phyloP scores from a whole-genome alignment of 2,888 invertebrate genomes.

The Pantelozetes paolii region DNA sequence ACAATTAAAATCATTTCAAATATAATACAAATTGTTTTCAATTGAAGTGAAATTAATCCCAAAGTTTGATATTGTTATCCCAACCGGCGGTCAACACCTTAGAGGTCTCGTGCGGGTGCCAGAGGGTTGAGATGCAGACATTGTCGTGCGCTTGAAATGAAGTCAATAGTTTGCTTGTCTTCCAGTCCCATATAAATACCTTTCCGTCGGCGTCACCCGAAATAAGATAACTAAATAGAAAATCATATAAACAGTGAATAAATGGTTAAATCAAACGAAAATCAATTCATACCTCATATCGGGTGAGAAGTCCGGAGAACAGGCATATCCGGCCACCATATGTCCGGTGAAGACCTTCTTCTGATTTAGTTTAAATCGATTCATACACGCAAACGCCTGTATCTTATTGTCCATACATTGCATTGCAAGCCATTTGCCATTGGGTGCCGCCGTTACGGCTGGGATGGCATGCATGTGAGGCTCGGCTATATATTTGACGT shows the following conservation, averaged over 20 bases:
- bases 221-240: constrained; percentile 64
- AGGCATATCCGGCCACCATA: constrained; percentile 99
- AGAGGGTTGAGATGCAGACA: constrained; percentile 86
- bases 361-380: constrained; percentile 94
- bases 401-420: constrained; percentile 99
- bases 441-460: constrained; percentile 87
- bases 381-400: constrained; percentile 92
- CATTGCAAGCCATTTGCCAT: constrained; percentile 97
- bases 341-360: constrained; percentile 98
- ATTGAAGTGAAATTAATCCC: too few relatives aligned
- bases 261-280: constrained; percentile 10
- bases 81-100: constrained; percentile 96
- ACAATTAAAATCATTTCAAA: too few relatives aligned
- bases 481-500: constrained; percentile 99
- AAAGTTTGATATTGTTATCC: constrained; percentile 97
- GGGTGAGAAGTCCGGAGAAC: constrained; percentile 92
- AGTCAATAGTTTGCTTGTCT: constrained; percentile 93
- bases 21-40: too few relatives aligned
- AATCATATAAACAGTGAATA: not conserved
- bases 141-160: constrained; percentile 99
- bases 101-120: constrained; percentile 99
- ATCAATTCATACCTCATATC: constrained; percentile 76
- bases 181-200: constrained; percentile 99
- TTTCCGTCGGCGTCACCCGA: constrained; percentile 99
- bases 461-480: constrained; percentile 99